Percentiles rank a stretch among this genome's conserved stretches.
These are phyloP conservation scores for Zelleria hepariella DNA, from an alignment of 2,888 invertebrate species.

Conservation along the genomic window DNA sequence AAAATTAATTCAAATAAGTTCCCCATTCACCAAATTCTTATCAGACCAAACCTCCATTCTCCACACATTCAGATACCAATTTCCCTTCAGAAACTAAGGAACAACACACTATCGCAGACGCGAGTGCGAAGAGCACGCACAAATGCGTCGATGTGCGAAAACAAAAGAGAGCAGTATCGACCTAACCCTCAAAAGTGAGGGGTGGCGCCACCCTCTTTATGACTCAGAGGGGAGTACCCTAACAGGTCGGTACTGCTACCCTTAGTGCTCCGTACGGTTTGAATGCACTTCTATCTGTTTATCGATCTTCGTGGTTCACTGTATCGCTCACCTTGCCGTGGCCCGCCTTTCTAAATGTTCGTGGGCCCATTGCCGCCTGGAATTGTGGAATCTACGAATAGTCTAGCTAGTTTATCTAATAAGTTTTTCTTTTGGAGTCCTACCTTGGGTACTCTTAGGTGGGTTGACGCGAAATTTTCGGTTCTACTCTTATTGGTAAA, in stretches of 20 bases:
- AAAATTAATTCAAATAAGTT: neutral
- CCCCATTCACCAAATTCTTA: neutral
- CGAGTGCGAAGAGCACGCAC: neutral
- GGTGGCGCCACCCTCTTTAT: conserved; percentile 66
- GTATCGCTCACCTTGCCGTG: conserved; percentile 12
- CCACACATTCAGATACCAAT: neutral
- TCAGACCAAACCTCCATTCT: neutral
- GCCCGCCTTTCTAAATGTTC: neutral
- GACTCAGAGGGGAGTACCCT: conserved; percentile 70
- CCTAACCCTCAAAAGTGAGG: conserved; percentile 67
- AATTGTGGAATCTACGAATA: no score
- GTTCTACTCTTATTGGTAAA: no score
- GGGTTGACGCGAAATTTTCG: no score
- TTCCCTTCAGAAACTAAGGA: neutral
- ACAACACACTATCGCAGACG: neutral
- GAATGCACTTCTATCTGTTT: conserved; percentile 42
- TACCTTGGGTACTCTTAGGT: no score
- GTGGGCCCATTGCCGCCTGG: neutral
- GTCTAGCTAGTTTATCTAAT: no score
- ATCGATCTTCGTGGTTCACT: conserved; percentile 34
- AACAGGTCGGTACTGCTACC: conserved; percentile 50
- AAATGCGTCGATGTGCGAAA: conserved; percentile 44
- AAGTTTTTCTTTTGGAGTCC: no score
- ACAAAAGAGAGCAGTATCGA: conserved; percentile 70
- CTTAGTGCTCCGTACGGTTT: conserved; percentile 34